Evolutionary conservation across 2,888 invertebrate genomes (phyloP), one percentile per base, ranked within the genome.

Genomic region (Gari tellinella): DNA sequence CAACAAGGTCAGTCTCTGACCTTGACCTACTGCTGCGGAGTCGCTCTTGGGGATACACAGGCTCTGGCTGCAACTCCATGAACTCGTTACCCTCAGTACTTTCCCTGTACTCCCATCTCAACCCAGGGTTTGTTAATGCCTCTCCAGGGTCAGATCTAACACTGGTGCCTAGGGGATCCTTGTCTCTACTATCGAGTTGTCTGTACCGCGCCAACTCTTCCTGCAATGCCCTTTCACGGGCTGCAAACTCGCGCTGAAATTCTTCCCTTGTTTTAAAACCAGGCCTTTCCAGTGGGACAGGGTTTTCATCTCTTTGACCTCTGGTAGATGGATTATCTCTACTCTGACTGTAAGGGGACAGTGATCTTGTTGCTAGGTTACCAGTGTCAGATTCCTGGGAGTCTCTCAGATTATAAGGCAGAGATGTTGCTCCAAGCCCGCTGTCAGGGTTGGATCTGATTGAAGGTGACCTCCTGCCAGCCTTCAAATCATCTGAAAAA

Each of bases 131-230:
- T 17, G 66, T 65, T 7, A 68, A 67, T 51, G 55, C 60, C 17
- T 75, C 74, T 0, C 82, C 82, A 15, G 82, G 82, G 51, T 84
- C 83, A 40, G 83, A 84, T 46, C 83, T 67, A 1, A 65, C 68
- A 55, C 72, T 74, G 12, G 74, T 53, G 25, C 72, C 79, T 45
- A 79, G 53, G 1, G 62, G 52, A 21, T 79, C 79, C 26, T 51
- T 46, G 19, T 26, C 40, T 15, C 49, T 40, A 5, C 8, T 2
- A 0, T 41, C 45, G 26, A 23, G 10, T 21, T 25, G 45, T 15
- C 48, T 37, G 7, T 10, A 26, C 1, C 58, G 49, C 3, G 17
- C 14, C 37, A 52, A 17, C 7, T 25, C 23, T 4, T 64, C 65
- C 48, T 61, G 62, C 8, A 65, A 38, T 26, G 73, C 73, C 19